A percentile compares a stretch with the other conserved stretches of the same genome.
Evolutionary conservation across 2,113 vertebrate genomes (phyloP).

Genomic region (Puma concolor): DNA sequence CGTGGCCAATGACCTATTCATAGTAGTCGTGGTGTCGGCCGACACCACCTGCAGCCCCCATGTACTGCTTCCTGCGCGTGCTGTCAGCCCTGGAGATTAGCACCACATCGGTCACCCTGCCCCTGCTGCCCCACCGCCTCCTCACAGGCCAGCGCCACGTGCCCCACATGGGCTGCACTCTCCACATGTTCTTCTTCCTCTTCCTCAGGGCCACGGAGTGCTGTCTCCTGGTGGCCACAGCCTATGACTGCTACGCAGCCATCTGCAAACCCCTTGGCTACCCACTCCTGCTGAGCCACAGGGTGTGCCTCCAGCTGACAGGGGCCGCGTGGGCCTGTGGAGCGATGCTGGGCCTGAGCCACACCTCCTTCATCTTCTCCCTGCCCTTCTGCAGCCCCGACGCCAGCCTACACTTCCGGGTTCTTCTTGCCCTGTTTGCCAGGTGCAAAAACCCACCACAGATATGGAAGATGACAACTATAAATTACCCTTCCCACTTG

Average conservation of each 20-base stretch:
- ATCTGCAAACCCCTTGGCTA: conserved; percentile 63
- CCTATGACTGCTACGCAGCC: conserved; percentile 26
- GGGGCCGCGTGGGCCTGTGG: conserved; percentile 18
- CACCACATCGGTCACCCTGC: conserved; percentile 57
- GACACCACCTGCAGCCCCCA: conserved; percentile 52
- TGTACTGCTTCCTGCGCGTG: conserved; percentile 72
- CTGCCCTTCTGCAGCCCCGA: conserved; percentile 60
- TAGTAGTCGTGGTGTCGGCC: background rate
- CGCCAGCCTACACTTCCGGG: conserved; percentile 55
- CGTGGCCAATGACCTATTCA: conserved; percentile 38
- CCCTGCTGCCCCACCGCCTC: conserved; percentile 56
- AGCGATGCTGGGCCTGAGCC: conserved; percentile 39
- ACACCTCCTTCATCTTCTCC: conserved; percentile 69
- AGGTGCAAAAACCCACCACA: too few relatives aligned
- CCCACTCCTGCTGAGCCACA: conserved; percentile 26
- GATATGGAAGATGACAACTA: too few relatives aligned
- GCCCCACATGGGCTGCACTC: conserved; percentile 17
- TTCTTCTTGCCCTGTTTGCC: too few relatives aligned
- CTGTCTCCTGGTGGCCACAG: conserved; percentile 68
- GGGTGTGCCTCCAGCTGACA: background rate
- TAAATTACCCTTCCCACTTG: too few relatives aligned
- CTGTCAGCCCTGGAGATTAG: conserved; percentile 69
- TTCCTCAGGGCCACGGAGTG: conserved; percentile 64
- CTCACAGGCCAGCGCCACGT: background rate
- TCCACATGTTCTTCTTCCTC: conserved; percentile 75